phyloP scores from a whole-genome alignment of 1,140 invertebrate genomes.

The Drosophila eugracilis region DNA sequence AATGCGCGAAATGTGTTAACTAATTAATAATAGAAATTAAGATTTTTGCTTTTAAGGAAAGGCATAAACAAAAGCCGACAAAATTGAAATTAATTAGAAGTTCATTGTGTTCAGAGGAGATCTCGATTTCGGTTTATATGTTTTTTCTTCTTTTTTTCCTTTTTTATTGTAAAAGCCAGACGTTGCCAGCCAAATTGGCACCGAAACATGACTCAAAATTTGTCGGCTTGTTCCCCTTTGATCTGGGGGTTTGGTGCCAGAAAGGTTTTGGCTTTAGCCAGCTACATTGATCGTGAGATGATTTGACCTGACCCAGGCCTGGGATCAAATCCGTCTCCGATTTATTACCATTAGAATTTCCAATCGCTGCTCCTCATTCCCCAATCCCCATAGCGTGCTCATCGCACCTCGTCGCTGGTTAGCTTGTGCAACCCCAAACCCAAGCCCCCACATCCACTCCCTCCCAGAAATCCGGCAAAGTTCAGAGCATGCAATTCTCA shows the following conservation, averaged over 20 bases:
- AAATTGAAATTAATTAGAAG: constrained; percentile 68
- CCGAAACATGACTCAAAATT: constrained; percentile 50
- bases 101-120: constrained; percentile 52
- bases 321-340: constrained; percentile 25
- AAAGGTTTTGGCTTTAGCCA: too few species aligned
- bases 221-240: constrained; percentile 41
- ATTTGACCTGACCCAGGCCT: constrained; percentile 38
- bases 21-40: constrained; percentile 76
- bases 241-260: too few species aligned
- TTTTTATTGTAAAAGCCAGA: constrained; percentile 5
- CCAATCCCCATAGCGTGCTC: constrained; percentile 33
- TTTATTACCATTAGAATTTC: constrained; percentile 44
- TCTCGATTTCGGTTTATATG: constrained; percentile 8
- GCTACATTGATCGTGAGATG: constrained; percentile 47
- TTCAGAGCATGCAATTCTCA: constrained; percentile 75
- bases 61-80: constrained; percentile 30
- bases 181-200: constrained; percentile 51
- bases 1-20: constrained; percentile 73
- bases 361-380: constrained; percentile 40
- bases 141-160: constrained; percentile 4
- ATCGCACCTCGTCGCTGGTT: constrained; percentile 30
- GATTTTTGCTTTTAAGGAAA: constrained; percentile 21
- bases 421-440: constrained; percentile 45
- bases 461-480: constrained; percentile 43
- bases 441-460: constrained; percentile 5